These are phyloP conservation scores for Homarus americanus DNA, from an alignment of 1,140 invertebrate species.

Conservation along the genomic window DNA sequence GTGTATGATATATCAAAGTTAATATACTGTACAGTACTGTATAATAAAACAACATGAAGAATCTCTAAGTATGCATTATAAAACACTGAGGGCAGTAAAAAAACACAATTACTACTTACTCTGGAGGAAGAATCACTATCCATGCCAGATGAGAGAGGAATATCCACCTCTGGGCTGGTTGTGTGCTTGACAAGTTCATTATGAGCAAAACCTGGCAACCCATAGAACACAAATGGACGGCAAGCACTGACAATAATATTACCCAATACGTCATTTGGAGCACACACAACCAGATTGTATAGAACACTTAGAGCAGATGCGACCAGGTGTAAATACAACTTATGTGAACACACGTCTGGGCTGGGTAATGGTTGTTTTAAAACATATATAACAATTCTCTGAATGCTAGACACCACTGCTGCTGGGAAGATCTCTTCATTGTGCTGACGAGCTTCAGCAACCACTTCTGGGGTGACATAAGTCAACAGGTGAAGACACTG, in stretches of 20 bases:
- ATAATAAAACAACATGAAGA: too few species aligned
- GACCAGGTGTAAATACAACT: conserved; percentile 39
- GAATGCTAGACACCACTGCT: conserved; percentile 52
- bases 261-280: conserved; percentile 56
- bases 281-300: conserved; percentile 63
- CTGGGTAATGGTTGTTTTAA: conserved; percentile 22
- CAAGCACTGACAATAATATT: conserved; percentile 60
- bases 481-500: conserved; percentile 62
- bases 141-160: conserved; percentile 44
- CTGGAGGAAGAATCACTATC: conserved; percentile 54
- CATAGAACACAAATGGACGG: conserved; percentile 57
- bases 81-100: too few species aligned
- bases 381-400: conserved; percentile 50
- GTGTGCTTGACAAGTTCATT: conserved; percentile 26
- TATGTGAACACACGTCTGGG: conserved; percentile 32
- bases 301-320: conserved; percentile 54
- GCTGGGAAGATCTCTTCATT: conserved; percentile 55
- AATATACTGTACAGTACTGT: too few species aligned
- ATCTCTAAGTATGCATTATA: too few species aligned
- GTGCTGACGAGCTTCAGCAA: conserved; percentile 48
- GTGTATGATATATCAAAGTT: too few species aligned
- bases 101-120: conserved; percentile 23
- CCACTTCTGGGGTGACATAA: conserved; percentile 49
- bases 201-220: conserved; percentile 55
- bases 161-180: conserved; percentile 15